These are phyloP conservation scores for Zaprionus ornatus DNA, from an alignment of 1,140 invertebrate genomes.

Conservation along the genomic window DNA sequence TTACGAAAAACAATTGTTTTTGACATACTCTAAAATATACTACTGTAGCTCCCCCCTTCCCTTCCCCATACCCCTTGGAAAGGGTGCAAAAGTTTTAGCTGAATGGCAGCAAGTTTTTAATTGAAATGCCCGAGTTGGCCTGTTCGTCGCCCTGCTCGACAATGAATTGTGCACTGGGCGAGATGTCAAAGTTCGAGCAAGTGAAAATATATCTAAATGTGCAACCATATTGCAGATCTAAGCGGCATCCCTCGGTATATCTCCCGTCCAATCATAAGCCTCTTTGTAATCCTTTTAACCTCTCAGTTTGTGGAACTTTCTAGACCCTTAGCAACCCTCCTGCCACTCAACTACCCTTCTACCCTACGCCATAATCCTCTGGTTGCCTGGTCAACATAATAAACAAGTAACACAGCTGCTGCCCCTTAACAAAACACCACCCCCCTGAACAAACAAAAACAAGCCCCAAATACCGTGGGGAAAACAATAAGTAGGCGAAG, in stretches of 20 bases:
- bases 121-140: slow-evolving; percentile 59
- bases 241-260: not conserved
- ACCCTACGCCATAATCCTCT: not conserved
- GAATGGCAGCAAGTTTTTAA: slow-evolving; percentile 69
- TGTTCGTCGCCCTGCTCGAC: slow-evolving; percentile 29
- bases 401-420: slow-evolving; percentile 39
- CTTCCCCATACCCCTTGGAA: slow-evolving; percentile 20
- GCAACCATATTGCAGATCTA: not conserved
- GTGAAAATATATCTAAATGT: not conserved
- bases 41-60: not conserved
- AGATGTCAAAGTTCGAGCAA: slow-evolving; percentile 1
- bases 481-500: slow-evolving; percentile 24
- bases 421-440: not conserved
- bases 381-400: slow-evolving; percentile 46
- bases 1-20: slow-evolving; percentile 72
- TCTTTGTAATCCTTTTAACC: not conserved
- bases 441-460: not conserved
- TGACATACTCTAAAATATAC: slow-evolving; percentile 64
- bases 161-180: slow-evolving; percentile 36
- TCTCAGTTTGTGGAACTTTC: not conserved
- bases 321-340: not conserved
- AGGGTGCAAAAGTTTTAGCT: slow-evolving; percentile 45
- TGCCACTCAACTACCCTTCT: too few species aligned
- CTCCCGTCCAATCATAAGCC: not conserved
- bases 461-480: slow-evolving; percentile 8